phyloP scores from a whole-genome alignment of 30 jellyfish, hydroid and myxozoan genomes.

The Aurelia coerulea region DNA sequence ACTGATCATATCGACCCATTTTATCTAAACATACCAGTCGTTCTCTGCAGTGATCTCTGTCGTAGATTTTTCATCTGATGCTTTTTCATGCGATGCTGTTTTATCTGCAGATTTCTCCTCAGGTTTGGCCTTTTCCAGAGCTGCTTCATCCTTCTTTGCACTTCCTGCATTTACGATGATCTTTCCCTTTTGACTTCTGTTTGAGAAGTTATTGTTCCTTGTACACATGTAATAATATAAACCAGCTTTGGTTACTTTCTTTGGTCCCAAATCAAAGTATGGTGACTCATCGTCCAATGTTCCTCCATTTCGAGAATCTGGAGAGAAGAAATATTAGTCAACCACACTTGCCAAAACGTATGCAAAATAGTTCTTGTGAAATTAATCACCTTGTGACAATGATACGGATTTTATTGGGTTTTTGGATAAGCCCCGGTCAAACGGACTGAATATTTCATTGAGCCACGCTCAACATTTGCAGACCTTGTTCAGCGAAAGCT shows the following conservation, averaged over 20 bases:
- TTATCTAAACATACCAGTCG: too few species aligned
- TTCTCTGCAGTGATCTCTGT: too few species aligned
- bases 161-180: constrained; percentile 34
- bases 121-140: neutral
- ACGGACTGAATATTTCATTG: too few species aligned
- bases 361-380: too few species aligned
- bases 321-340: neutral
- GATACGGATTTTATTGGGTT: too few species aligned
- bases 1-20: too few species aligned
- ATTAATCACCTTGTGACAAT: too few species aligned
- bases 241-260: constrained; percentile 72
- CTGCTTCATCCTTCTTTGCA: constrained; percentile 13
- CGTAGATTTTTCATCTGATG: neutral
- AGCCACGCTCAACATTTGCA: too few species aligned
- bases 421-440: too few species aligned
- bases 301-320: constrained; percentile 37
- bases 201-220: constrained; percentile 70
- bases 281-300: constrained; percentile 71
- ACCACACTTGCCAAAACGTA: too few species aligned
- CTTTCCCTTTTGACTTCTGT: constrained; percentile 81
- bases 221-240: constrained; percentile 68
- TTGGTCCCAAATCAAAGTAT: constrained; percentile 85
- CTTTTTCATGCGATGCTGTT: neutral
- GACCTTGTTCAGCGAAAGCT: too few species aligned
- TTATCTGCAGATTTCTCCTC: neutral